These are phyloP conservation scores for Hypselothyrea guttata DNA, from an alignment of 2,888 invertebrate genomes.

Conservation along the genomic window DNA sequence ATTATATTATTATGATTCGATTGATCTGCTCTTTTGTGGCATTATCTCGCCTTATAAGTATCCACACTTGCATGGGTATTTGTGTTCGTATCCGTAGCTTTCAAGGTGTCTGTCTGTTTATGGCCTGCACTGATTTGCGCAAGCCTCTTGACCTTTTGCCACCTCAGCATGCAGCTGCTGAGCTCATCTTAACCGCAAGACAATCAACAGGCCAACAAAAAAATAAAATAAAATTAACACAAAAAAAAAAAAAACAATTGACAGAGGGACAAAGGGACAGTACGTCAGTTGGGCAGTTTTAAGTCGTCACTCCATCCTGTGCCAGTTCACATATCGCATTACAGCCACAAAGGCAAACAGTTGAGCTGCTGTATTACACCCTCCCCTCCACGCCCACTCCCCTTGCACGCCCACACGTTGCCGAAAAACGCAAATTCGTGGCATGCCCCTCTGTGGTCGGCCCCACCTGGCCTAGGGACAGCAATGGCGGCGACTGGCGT, in stretches of 20 bases:
- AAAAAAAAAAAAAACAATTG: background rate
- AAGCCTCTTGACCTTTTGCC: conserved; percentile 55
- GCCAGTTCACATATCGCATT: conserved; percentile 46
- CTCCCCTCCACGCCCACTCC: conserved; percentile 6
- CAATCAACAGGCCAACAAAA: conserved; percentile 44
- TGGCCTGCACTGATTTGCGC: conserved; percentile 46
- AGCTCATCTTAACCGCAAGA: conserved; percentile 43
- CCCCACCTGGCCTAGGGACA: conserved; percentile 31
- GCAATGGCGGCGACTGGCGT: conserved; percentile 47
- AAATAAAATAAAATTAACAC: background rate
- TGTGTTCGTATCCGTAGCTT: conserved; percentile 2
- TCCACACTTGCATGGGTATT: no score
- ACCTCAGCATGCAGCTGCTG: conserved; percentile 18
- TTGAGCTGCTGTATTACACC: conserved; percentile 29
- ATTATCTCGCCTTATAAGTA: no score
- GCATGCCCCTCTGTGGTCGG: conserved; percentile 28
- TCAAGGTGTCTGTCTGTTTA: conserved; percentile 9
- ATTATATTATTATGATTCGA: no score
- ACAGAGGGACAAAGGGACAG: conserved; percentile 12
- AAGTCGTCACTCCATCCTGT: conserved; percentile 16
- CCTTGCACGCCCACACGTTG: no score
- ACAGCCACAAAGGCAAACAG: conserved; percentile 16
- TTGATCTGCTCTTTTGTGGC: no score
- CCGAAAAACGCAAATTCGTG: background rate
- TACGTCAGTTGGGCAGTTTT: conserved; percentile 12